Base-by-base conservation (phyloP, 2,113 vertebrate genomes). In the Ptychochromis oligacanthus region DNA sequence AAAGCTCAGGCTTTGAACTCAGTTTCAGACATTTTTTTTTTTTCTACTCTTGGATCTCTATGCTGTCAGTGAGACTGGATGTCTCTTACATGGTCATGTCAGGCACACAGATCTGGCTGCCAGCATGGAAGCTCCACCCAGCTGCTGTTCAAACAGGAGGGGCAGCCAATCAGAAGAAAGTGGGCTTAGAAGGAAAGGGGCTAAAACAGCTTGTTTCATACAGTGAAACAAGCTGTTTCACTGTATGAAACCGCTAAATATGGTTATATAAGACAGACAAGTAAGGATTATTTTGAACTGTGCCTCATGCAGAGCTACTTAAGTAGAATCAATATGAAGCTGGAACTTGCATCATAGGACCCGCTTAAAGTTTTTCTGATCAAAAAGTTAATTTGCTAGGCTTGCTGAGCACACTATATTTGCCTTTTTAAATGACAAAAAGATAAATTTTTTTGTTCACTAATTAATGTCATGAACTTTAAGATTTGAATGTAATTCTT, bases 191-290 rank as follows among this genome's bases (percentile, higher is more conserved):
- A 6, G 15, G 40, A 70, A 31, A 31, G 28, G 36, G 5, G 36
- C 36, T 36, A 36, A 36, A 36, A 36, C 8, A 8, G 36, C 36
- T 36, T 36, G 36, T 36, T 36, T 4, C 5, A 36, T 36, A 36
- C 36, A 36, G 36, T n/a, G n/a, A n/a, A n/a, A n/a, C n/a, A n/a
- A n/a, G n/a, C n/a, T n/a, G n/a, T n/a, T n/a, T n/a, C n/a, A n/a
- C n/a, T n/a, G n/a, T n/a, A n/a, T n/a, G n/a, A n/a, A n/a, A n/a
- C n/a, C n/a, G n/a, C n/a, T n/a, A n/a, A n/a, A n/a, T n/a, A n/a
- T n/a, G n/a, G n/a, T n/a, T 0, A 22, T 70, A 18, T 70, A 70
- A 0, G 15, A 49, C 24, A n/a, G n/a, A 70, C 17, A 70, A 49
- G 28, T 49, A 20, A 49, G 65, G 28, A 15, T 46, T 46, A 46